Percentiles rank a stretch among this genome's conserved stretches.
Evolutionary conservation across 2,888 invertebrate genomes (phyloP).

Genomic region (Ennomos erosarius): DNA sequence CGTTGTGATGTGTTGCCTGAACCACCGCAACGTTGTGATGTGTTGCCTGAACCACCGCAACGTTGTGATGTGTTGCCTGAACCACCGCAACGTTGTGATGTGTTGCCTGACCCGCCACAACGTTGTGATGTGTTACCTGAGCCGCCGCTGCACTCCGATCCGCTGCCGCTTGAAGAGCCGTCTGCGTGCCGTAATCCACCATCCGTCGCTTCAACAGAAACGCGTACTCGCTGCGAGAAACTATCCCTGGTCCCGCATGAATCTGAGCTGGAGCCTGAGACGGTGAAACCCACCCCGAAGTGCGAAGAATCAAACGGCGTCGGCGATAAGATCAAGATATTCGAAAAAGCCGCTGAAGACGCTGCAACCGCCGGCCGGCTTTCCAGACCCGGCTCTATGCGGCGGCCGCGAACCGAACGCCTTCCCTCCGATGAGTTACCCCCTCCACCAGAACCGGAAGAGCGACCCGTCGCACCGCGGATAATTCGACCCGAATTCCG

Average conservation of each 20-base stretch:
- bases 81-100: no score
- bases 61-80: no score
- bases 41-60: no score
- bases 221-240: constrained; percentile 52
- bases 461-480: constrained; percentile 53
- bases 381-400: constrained; percentile 71
- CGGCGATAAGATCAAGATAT: constrained; percentile 80
- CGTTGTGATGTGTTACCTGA: no score
- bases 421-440: constrained; percentile 41
- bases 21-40: no score
- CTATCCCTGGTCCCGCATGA: constrained; percentile 36
- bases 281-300: constrained; percentile 11
- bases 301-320: constrained; percentile 74
- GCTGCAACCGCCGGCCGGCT: constrained; percentile 60
- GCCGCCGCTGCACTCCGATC: no score
- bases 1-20: no score
- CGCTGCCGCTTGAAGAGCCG: no score
- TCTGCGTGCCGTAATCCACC: no score
- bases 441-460: constrained; percentile 33
- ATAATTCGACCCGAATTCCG: constrained; percentile 80
- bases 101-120: no score
- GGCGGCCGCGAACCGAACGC: constrained; percentile 57
- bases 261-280: constrained; percentile 18
- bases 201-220: constrained; percentile 41
- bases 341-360: constrained; percentile 77